phyloP scores from a whole-genome alignment of 1,140 invertebrate species.

The Hirudo medicinalis region DNA sequence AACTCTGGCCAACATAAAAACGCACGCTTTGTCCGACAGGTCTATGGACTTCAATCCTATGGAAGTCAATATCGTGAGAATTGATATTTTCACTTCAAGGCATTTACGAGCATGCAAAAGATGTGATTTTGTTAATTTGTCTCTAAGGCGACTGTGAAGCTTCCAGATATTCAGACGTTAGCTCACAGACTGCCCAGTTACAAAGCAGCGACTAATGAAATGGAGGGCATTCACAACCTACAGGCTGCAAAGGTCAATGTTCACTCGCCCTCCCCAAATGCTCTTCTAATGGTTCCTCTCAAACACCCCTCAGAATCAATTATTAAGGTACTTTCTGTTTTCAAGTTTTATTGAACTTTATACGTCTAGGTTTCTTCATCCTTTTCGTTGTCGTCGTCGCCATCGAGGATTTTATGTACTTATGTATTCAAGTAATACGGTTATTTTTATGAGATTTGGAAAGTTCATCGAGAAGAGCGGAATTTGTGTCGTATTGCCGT shows the following conservation, averaged over 20 bases:
- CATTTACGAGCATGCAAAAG: not conserved
- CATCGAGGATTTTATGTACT: too few relatives aligned
- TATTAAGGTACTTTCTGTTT: not conserved
- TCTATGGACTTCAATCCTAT: not conserved
- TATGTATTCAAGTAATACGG: too few relatives aligned
- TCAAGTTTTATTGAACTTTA: not conserved
- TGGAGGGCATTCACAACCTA: not conserved
- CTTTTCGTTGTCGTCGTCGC: too few relatives aligned
- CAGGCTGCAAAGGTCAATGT: not conserved
- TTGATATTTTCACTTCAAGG: not conserved
- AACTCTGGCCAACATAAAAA: conserved; percentile 16
- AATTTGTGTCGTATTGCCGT: too few relatives aligned
- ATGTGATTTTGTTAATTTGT: not conserved
- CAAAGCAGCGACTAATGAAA: not conserved
- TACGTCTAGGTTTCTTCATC: not conserved
- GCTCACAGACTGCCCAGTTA: conserved; percentile 16
- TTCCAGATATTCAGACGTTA: conserved; percentile 19
- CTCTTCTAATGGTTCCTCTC: not conserved
- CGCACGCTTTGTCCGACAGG: not conserved
- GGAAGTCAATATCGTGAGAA: conserved; percentile 4
- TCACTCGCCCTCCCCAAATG: not conserved
- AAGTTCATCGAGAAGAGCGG: too few relatives aligned
- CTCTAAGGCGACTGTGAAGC: conserved; percentile 10
- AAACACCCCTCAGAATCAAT: not conserved
- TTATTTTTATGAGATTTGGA: too few relatives aligned